Evolutionary conservation across 2,888 invertebrate species (phyloP), one percentile per base, ranked within the genome.

Genomic region (Leucoma salicis): DNA sequence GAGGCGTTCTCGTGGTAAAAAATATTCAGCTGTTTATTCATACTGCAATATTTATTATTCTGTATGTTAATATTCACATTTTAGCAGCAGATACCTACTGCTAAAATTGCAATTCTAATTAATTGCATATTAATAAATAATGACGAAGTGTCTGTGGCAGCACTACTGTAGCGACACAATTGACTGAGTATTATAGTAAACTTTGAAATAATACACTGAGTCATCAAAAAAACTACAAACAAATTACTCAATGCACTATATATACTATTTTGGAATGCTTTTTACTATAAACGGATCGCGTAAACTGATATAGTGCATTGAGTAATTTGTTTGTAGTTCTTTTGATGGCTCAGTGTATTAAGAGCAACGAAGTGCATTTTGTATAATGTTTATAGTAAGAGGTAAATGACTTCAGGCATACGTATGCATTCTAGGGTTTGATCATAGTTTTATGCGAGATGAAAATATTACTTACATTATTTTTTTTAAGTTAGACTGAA

Each of bases 211-310:
- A 14, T 31, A n/a, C 15, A 10, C 14, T 21, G 42, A 50, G 32
- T 49, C 50, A 46, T 50, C 53, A 58, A 58, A 47, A 43, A 49
- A 41, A 37, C 42, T 39, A 42, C 49, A 58, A 56, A 56, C 50
- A 56, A 45, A 50, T 53, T 38, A 45, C 50, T 49, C 43, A 50
- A 65, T 59, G 62, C 64, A 58, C 43, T 45, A 49, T 42, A 50
- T 45, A n/a, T n/a, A n/a, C n/a, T n/a, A 66, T 73, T 73, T 74
- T 64, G 58, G 64, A 66, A 65, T 60, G 55, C 61, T 65, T 66
- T 72, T 69, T 62, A 38, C 57, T 61, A 63, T 57, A 53, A 49
- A 55, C 49, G 53, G 53, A 54, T 43, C 54, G 41, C 47, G 56
- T 66, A 55, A 59, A 49, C 46, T 41, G 38, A 45, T 50, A 42